phyloP scores from a whole-genome alignment of 2,888 invertebrate species.

The Leptopilina myrica region DNA sequence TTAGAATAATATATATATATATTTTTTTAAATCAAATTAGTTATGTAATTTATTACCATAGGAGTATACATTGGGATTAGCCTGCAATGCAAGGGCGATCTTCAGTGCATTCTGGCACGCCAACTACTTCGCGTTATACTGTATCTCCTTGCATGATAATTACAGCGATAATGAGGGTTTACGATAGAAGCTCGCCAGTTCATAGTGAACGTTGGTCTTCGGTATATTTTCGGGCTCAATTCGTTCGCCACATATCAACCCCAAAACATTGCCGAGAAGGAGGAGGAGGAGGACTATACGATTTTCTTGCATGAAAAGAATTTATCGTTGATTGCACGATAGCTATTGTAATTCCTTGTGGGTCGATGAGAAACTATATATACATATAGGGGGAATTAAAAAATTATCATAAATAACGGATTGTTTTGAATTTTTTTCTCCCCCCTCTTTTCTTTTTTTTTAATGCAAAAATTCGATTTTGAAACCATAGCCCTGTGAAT shows the following conservation, averaged over 20 bases:
- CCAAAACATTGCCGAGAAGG: conserved; percentile 7
- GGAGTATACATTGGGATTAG: conserved; percentile 68
- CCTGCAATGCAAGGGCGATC: conserved; percentile 69
- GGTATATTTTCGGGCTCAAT: conserved; percentile 48
- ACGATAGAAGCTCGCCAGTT: conserved; percentile 66
- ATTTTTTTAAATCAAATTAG: conserved; percentile 68
- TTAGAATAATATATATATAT: conserved; percentile 28
- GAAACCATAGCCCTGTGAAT: no score
- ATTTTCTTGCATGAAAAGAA: conserved; percentile 50
- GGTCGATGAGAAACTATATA: conserved; percentile 29
- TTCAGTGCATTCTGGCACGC: conserved; percentile 75
- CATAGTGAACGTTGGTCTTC: conserved; percentile 49
- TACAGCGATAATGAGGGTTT: conserved; percentile 73
- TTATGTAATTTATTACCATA: conserved; percentile 69
- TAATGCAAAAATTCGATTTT: no score
- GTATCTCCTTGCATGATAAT: conserved; percentile 73
- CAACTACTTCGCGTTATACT: conserved; percentile 69
- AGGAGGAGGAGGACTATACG: conserved; percentile 21
- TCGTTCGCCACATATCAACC: conserved; percentile 41
- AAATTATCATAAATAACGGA: conserved; percentile 15
- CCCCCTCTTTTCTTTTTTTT: no score
- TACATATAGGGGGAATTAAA: conserved; percentile 23
- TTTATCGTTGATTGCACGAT: conserved; percentile 54
- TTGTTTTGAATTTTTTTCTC: no score
- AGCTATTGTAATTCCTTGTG: not conserved